Percentiles rank a stretch among this genome's conserved stretches.
Evolutionary conservation across 2,888 invertebrate species (phyloP).

Genomic region (Drosophila pseudotalamancana): DNA sequence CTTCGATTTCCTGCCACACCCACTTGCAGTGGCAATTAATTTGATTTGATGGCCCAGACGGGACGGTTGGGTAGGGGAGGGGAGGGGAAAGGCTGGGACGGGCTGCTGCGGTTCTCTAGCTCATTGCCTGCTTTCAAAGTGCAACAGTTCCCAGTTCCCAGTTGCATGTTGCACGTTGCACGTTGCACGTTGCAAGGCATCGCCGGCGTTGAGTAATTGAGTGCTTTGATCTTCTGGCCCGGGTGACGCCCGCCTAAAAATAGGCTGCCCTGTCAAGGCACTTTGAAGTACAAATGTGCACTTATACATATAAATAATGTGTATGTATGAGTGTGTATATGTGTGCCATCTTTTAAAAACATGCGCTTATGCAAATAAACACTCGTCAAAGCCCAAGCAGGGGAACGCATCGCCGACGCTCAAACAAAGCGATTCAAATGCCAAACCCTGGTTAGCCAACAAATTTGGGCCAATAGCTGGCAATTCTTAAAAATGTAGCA

Average conservation of each 20-base stretch:
- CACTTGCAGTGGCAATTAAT: slow-evolving; percentile 68
- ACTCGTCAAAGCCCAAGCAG: background rate
- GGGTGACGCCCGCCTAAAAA: slow-evolving; percentile 61
- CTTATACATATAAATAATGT: background rate
- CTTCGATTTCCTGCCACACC: slow-evolving; percentile 72
- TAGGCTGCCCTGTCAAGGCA: slow-evolving; percentile 43
- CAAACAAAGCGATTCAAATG: no score
- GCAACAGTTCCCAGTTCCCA: slow-evolving; percentile 33
- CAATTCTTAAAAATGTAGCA: no score
- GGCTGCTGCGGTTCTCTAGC: slow-evolving; percentile 66
- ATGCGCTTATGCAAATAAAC: slow-evolving; percentile 38
- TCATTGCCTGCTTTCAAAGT: slow-evolving; percentile 76
- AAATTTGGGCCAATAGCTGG: no score
- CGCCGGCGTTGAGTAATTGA: slow-evolving; percentile 74
- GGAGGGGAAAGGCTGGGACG: no score
- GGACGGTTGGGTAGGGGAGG: no score
- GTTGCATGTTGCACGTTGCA: slow-evolving; percentile 5
- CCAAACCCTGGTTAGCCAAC: no score
- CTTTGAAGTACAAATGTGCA: slow-evolving; percentile 53
- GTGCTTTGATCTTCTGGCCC: slow-evolving; percentile 70
- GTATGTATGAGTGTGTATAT: background rate
- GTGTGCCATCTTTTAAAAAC: slow-evolving; percentile 24
- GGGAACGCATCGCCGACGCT: no score
- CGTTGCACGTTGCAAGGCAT: background rate
- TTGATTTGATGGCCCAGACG: slow-evolving; percentile 50